phyloP scores from a whole-genome alignment of 2,113 vertebrate genomes.

The Potamarius usumacintae region DNA sequence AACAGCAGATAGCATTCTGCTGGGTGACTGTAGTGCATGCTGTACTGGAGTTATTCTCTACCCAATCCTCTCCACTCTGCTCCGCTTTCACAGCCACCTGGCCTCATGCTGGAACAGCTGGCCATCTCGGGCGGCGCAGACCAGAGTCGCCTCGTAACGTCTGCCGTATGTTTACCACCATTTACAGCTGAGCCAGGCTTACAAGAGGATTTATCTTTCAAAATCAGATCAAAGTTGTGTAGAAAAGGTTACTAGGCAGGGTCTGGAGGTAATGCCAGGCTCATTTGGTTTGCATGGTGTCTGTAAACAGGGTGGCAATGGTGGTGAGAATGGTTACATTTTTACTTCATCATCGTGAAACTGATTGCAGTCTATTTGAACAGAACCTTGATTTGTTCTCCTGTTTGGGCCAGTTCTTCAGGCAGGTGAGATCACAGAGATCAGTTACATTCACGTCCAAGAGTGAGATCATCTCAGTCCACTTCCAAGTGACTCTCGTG shows the following conservation, averaged over 20 bases:
- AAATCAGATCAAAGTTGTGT: neutral
- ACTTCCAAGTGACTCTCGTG: neutral
- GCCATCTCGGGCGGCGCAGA: slow-evolving; percentile 9
- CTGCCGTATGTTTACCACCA: neutral
- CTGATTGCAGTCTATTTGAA: no score
- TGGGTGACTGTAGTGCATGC: slow-evolving; percentile 1
- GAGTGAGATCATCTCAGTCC: neutral
- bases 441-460: no score
- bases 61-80: neutral
- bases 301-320: neutral
- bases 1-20: neutral
- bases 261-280: neutral
- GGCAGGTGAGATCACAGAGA: no score
- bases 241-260: neutral
- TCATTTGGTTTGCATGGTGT: neutral
- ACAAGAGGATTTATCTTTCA: neutral
- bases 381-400: no score
- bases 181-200: neutral
- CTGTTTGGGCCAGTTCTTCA: no score
- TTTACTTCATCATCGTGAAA: neutral
- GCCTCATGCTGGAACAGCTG: slow-evolving; percentile 29
- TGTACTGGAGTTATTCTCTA: neutral
- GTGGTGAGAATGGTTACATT: neutral
- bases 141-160: slow-evolving; percentile 13
- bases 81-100: slow-evolving; percentile 10